These are phyloP conservation scores for Toxotes jaculatrix DNA, from an alignment of 2,113 vertebrate species.

Conservation along the genomic window DNA sequence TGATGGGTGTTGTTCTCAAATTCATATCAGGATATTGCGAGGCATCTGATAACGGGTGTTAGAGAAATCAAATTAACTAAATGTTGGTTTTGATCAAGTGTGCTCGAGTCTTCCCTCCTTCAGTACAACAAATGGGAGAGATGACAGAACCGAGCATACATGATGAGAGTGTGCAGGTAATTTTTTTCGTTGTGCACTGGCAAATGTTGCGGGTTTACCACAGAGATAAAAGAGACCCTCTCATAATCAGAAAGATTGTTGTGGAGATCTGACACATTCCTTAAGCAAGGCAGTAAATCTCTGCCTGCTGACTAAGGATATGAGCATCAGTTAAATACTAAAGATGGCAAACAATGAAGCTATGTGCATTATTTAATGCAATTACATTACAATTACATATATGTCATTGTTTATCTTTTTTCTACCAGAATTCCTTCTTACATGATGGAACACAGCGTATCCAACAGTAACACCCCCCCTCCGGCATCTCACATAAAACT, in stretches of 20 bases:
- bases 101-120: background rate
- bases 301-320: constrained; percentile 6
- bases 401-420: background rate
- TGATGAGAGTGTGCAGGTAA: background rate
- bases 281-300: background rate
- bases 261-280: background rate
- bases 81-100: background rate
- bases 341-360: background rate
- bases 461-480: constrained; percentile 3
- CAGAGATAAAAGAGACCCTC: background rate
- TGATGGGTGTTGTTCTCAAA: constrained; percentile 6
- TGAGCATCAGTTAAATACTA: background rate
- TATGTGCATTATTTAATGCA: too few relatives aligned
- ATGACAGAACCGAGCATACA: background rate
- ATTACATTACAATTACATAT: background rate
- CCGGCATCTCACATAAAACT: constrained; percentile 1
- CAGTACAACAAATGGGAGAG: background rate
- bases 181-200: background rate
- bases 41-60: background rate
- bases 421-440: background rate
- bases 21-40: background rate
- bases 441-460: constrained; percentile 7
- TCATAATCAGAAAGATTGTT: background rate
- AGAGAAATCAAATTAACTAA: background rate
- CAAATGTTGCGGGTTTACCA: background rate